These are phyloP conservation scores for Euborellia annulipes DNA, from an alignment of 1,140 invertebrate genomes.

Conservation along the genomic window DNA sequence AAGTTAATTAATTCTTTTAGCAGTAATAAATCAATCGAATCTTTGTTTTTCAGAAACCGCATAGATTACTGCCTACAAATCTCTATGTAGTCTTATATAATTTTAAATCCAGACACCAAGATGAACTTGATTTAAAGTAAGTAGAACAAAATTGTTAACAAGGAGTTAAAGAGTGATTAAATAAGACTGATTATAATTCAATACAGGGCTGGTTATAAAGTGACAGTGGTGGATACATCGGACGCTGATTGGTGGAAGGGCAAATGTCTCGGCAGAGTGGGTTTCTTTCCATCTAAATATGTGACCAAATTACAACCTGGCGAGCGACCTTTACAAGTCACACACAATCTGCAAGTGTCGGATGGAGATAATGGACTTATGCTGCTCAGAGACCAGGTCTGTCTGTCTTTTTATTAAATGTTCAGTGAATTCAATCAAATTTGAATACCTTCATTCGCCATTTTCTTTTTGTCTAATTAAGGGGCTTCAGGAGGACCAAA, in stretches of 20 bases:
- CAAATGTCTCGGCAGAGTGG: slow-evolving; percentile 78
- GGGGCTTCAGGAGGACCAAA: too few relatives aligned
- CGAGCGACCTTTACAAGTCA: slow-evolving; percentile 76
- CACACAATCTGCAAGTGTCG: slow-evolving; percentile 46
- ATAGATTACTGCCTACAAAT: slow-evolving; percentile 73
- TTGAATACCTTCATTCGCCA: too few relatives aligned
- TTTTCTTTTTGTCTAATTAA: too few relatives aligned
- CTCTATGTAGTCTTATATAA: slow-evolving; percentile 91
- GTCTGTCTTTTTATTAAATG: too few relatives aligned
- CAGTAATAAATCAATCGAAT: too few relatives aligned
- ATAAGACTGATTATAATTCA: background rate
- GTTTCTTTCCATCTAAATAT: slow-evolving; percentile 89
- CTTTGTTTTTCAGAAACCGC: slow-evolving; percentile 52
- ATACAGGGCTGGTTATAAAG: slow-evolving; percentile 75
- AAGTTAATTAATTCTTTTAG: too few relatives aligned
- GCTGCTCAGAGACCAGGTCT: slow-evolving; percentile 53
- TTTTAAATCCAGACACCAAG: slow-evolving; percentile 81
- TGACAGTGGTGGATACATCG: slow-evolving; percentile 85
- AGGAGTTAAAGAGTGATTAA: too few relatives aligned
- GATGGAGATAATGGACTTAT: slow-evolving; percentile 42
- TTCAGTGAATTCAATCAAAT: too few relatives aligned
- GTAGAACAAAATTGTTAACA: slow-evolving; percentile 8
- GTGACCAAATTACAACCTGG: slow-evolving; percentile 77
- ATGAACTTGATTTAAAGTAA: slow-evolving; percentile 85
- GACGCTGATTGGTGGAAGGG: slow-evolving; percentile 97